A percentile compares a stretch with the other conserved stretches of the same genome.
phyloP scores from a whole-genome alignment of 2,797 vertebrate genomes.

The Ctenopoma multispine region DNA sequence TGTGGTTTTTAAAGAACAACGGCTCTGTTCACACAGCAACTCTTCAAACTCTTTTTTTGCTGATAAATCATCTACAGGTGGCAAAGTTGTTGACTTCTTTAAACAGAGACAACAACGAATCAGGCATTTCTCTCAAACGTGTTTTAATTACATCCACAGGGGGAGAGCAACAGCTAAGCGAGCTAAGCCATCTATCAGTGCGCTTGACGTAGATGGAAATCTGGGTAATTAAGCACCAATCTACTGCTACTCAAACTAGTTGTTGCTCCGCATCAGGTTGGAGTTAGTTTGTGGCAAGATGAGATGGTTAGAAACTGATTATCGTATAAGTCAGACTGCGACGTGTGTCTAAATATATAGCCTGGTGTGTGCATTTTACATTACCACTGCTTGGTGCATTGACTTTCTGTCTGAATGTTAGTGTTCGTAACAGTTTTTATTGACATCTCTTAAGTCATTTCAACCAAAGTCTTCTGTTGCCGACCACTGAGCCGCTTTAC shows the following conservation, averaged over 20 bases:
- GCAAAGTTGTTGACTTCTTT: slow-evolving; percentile 9
- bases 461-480: slow-evolving; percentile 2
- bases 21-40: background rate
- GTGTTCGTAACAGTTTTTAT: background rate
- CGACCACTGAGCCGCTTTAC: slow-evolving; percentile 14
- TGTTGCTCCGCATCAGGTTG: slow-evolving; percentile 35
- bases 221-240: slow-evolving; percentile 50
- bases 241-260: slow-evolving; percentile 17
- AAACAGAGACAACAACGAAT: slow-evolving; percentile 28
- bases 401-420: no score
- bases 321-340: background rate
- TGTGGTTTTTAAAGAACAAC: background rate
- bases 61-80: slow-evolving; percentile 13
- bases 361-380: background rate
- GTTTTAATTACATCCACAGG: slow-evolving; percentile 53
- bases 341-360: background rate
- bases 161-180: slow-evolving; percentile 25
- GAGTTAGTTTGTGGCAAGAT: slow-evolving; percentile 1
- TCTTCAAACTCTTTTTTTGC: background rate
- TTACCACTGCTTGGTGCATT: no score
- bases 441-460: slow-evolving; percentile 3
- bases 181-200: slow-evolving; percentile 44
- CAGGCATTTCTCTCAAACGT: slow-evolving; percentile 31
- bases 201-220: slow-evolving; percentile 42
- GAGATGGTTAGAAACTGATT: background rate